phyloP scores from a whole-genome alignment of 2,888 invertebrate genomes.

The Meloe dianella region DNA sequence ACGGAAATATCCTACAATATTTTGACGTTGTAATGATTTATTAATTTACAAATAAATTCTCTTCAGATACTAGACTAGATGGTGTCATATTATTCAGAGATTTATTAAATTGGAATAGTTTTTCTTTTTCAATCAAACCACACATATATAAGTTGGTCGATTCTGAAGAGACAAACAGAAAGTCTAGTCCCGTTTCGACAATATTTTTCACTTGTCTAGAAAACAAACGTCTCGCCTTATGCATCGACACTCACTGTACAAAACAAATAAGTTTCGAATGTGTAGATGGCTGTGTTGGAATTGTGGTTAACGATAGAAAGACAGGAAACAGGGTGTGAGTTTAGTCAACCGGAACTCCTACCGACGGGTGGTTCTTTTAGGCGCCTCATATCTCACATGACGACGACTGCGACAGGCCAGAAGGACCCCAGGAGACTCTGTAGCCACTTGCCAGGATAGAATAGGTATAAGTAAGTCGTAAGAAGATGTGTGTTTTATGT shows the following conservation, averaged over 20 bases:
- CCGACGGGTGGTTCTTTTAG: constrained; percentile 42
- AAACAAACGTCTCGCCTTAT: constrained; percentile 36
- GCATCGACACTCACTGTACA: constrained; percentile 42
- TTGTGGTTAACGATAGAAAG: constrained; percentile 51
- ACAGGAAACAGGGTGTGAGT: constrained; percentile 42
- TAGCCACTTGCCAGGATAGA: constrained; percentile 43
- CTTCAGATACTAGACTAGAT: background rate
- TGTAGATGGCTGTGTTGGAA: constrained; percentile 37
- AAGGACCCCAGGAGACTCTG: constrained; percentile 41
- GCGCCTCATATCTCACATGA: constrained; percentile 50
- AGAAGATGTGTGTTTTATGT: constrained; percentile 43
- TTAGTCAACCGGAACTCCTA: constrained; percentile 52
- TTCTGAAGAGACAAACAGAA: constrained; percentile 5
- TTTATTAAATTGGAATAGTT: background rate
- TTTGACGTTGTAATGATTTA: background rate
- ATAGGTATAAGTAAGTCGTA: constrained; percentile 44
- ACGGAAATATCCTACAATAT: background rate
- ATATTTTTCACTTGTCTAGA: constrained; percentile 28
- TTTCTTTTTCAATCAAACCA: background rate
- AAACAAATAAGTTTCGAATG: constrained; percentile 47
- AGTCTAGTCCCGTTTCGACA: constrained; percentile 7
- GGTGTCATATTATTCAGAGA: background rate
- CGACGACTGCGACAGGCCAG: constrained; percentile 46
- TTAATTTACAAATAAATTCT: background rate
- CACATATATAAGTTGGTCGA: background rate